Evolutionary conservation across 2,888 invertebrate species (phyloP).

Genomic region (Hedychridium roseum): DNA sequence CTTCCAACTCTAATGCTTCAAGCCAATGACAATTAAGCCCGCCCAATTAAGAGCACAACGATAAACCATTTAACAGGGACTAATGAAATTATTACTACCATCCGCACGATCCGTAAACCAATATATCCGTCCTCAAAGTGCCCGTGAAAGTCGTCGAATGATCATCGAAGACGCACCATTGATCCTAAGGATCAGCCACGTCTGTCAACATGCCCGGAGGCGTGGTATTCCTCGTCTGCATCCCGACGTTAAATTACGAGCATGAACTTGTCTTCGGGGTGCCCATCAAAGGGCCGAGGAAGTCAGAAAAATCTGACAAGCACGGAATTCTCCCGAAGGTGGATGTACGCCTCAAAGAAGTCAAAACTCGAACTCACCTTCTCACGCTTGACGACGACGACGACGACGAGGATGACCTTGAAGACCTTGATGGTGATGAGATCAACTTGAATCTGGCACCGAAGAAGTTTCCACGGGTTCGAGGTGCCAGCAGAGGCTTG

Average conservation of each 20-base stretch:
- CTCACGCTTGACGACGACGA: conserved; percentile 26
- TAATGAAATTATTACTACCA: conserved; percentile 19
- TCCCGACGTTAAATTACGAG: conserved; percentile 75
- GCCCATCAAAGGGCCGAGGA: conserved; percentile 40
- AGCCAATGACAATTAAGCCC: no score
- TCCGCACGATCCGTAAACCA: background rate
- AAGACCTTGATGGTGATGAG: conserved; percentile 12
- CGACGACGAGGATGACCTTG: conserved; percentile 32
- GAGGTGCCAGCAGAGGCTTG: conserved; percentile 22
- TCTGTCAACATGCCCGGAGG: conserved; percentile 62
- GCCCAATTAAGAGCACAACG: conserved; percentile 18
- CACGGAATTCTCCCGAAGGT: conserved; percentile 32
- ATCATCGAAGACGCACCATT: no score
- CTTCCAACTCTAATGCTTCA: no score
- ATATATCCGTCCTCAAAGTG: no score
- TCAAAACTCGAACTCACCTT: conserved; percentile 37
- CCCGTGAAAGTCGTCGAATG: background rate
- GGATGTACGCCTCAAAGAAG: conserved; percentile 49
- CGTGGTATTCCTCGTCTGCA: conserved; percentile 74
- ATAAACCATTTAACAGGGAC: conserved; percentile 31
- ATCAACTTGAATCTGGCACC: conserved; percentile 3
- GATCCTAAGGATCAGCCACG: no score
- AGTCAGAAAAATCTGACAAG: conserved; percentile 27
- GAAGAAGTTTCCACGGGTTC: conserved; percentile 8
- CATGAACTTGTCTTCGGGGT: conserved; percentile 68